Percentiles rank a stretch among this genome's conserved stretches.
phyloP scores from a whole-genome alignment of 2,797 vertebrate genomes.

The Numenius phaeopus region DNA sequence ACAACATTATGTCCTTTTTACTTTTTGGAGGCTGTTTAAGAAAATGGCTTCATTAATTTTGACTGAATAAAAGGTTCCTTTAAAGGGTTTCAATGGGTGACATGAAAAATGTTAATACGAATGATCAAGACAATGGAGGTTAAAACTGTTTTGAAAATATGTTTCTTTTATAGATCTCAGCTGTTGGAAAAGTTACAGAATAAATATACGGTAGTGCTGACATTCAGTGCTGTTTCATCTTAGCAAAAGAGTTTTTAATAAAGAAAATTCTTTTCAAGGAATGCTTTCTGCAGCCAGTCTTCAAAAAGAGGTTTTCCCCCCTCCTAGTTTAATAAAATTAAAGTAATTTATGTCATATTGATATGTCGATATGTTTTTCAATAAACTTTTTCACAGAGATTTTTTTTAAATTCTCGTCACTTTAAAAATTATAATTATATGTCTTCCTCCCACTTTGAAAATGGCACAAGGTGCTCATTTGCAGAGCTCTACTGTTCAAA shows the following conservation, averaged over 20 bases:
- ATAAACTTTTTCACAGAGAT: constrained; percentile 77
- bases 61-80: constrained; percentile 75
- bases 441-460: constrained; percentile 82
- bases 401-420: constrained; percentile 72
- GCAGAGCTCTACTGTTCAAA: constrained; percentile 79
- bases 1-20: constrained; percentile 66
- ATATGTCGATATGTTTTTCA: constrained; percentile 85
- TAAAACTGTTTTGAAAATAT: constrained; percentile 82
- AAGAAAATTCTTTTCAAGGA: constrained; percentile 74
- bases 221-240: constrained; percentile 74
- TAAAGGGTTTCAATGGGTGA: constrained; percentile 74
- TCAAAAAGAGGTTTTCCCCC: constrained; percentile 63
- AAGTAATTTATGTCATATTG: constrained; percentile 82
- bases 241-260: constrained; percentile 70
- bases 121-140: constrained; percentile 79
- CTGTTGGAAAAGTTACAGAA: constrained; percentile 78
- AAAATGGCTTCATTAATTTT: constrained; percentile 77
- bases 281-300: constrained; percentile 71
- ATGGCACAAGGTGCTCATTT: constrained; percentile 81
- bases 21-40: constrained; percentile 56
- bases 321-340: constrained; percentile 78
- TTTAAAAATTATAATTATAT: constrained; percentile 83
- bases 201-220: constrained; percentile 78
- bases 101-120: constrained; percentile 72
- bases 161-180: constrained; percentile 73